Percentiles rank a stretch among this genome's conserved stretches.
Evolutionary conservation across 64 coral and sea anemone genomes (phyloP).

Genomic region (Stichodactyla mertensii): DNA sequence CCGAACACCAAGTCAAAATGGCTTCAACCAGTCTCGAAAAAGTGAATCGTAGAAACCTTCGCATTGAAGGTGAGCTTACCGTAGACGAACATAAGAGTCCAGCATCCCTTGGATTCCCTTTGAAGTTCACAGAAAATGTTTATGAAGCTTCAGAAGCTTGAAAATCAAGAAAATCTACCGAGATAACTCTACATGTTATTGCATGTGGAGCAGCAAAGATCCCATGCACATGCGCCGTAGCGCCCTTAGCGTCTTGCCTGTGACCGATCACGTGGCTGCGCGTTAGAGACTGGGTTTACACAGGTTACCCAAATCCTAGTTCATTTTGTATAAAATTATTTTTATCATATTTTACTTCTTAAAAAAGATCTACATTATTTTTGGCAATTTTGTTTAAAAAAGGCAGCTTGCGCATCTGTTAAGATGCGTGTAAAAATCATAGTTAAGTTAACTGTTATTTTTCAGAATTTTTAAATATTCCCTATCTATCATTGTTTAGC

Average conservation of each 20-base stretch:
- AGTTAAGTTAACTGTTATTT: no score
- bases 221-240: slow-evolving; percentile 5
- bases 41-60: neutral
- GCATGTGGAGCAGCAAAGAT: slow-evolving; percentile 18
- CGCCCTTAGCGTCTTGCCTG: neutral
- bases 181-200: neutral
- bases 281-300: slow-evolving; percentile 2
- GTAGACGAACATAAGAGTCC: neutral
- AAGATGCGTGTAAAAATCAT: no score
- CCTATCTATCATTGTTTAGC: no score
- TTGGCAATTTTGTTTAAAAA: no score
- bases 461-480: no score
- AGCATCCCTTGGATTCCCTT: neutral
- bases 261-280: neutral
- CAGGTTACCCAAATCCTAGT: neutral
- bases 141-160: neutral
- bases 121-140: neutral
- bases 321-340: no score
- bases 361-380: no score
- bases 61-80: neutral
- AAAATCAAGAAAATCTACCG: slow-evolving; percentile 9
- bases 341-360: no score
- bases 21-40: slow-evolving; percentile 1
- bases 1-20: neutral
- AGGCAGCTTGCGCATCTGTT: no score